Evolutionary conservation across 1,140 invertebrate species (phyloP), one percentile per base, ranked within the genome.

Genomic region (Anastrepha obliqua): DNA sequence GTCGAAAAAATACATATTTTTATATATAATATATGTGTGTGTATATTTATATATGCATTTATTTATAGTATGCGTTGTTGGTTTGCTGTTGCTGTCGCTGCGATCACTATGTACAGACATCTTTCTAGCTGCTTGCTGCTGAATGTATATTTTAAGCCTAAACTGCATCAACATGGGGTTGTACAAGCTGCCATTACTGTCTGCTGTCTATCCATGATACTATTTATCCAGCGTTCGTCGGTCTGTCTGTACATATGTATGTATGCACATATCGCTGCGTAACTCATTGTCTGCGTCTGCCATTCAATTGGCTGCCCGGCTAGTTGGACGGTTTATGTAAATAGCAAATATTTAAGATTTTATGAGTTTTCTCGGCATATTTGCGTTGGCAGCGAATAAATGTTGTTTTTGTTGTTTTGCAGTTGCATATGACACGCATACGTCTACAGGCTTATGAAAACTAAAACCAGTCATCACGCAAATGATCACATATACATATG

Each of bases 311-410:
- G 6, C 55, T 55, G 74, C n/a, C 51, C 74, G 47, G 74, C 29
- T 81, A 58, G 44, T 81, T 51, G n/a, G 47, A 13, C 42, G 6
- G 15, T 81, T 74, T 29, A 4, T 29, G 74, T 55, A 78, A 78
- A 78, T 55, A 81, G 47, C 17, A 81, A 81, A 58, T n/a, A 29
- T 81, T 81, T 81, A 55, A 81, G 51, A 55, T 74, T 74, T 47
- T 74, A 74, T 74, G 42, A 47, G 3, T 55, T 58, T 81, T 58
- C 17, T 81, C 70, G 17, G 17, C 29, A 74, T 74, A 47, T 81
- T 78, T 47, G 15, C 70, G 47, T 47, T 74, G 47, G 4, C 47
- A 70, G 15, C 15, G 60, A 15, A n/a, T 4, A 62, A 62, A n/a
- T 62, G 60, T 62, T 5, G 13, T 62, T 62, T 62, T 62, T 62